Evolutionary conservation across 1,140 invertebrate genomes (phyloP).

Genomic region (Cydia amplana): DNA sequence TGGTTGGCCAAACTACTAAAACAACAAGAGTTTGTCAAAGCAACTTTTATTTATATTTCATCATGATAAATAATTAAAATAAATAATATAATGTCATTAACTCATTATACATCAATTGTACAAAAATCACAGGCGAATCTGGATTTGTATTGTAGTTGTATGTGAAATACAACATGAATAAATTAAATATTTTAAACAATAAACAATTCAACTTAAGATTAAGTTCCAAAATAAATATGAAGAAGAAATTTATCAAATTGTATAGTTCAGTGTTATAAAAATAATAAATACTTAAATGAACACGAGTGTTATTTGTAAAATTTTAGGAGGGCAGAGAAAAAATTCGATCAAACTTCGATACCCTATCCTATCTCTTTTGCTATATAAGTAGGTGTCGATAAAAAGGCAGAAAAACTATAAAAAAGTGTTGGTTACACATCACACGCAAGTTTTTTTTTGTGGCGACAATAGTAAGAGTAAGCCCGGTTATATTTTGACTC

Average conservation of each 20-base stretch:
- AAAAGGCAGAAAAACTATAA: no score
- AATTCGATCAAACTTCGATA: no score
- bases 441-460: no score
- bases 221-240: background rate
- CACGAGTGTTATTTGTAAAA: no score
- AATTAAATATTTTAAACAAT: constrained; percentile 4
- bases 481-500: no score
- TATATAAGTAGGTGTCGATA: no score
- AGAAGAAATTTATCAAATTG: background rate
- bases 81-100: constrained; percentile 27
- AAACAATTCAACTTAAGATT: constrained; percentile 24
- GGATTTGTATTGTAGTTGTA: constrained; percentile 21
- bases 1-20: background rate
- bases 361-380: no score
- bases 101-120: background rate
- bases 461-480: no score
- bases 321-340: no score
- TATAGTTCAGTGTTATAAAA: background rate
- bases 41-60: constrained; percentile 1
- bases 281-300: background rate
- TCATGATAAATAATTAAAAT: constrained; percentile 24
- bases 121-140: constrained; percentile 17
- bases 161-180: constrained; percentile 8
- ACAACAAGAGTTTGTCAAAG: background rate
- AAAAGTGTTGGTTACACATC: no score